Percentiles rank a stretch among this genome's conserved stretches.
Evolutionary conservation across 2,888 invertebrate genomes (phyloP).

Genomic region (Byasa hedistus): DNA sequence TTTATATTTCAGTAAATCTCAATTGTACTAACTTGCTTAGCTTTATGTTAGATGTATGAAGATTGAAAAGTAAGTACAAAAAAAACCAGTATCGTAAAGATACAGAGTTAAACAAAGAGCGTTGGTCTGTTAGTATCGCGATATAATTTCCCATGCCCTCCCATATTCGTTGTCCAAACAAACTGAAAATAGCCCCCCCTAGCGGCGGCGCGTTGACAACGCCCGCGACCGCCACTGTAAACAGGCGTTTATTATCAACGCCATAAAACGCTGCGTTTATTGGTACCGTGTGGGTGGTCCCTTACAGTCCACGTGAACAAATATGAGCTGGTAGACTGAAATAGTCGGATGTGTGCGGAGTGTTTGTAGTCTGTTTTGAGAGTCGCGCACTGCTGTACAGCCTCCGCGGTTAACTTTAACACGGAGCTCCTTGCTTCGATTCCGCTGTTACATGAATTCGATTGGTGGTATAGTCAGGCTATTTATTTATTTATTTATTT

Average conservation of each 20-base stretch:
- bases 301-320: slow-evolving; percentile 53
- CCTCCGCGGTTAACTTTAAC: too few relatives aligned
- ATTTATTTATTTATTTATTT: too few relatives aligned
- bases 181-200: slow-evolving; percentile 46
- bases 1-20: too few relatives aligned
- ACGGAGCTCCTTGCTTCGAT: not conserved
- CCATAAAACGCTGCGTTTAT: slow-evolving; percentile 71
- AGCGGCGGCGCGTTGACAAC: slow-evolving; percentile 47
- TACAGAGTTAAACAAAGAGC: too few relatives aligned
- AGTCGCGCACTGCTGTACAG: not conserved
- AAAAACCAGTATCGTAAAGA: too few relatives aligned
- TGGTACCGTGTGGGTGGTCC: slow-evolving; percentile 72
- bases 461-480: too few relatives aligned
- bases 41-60: too few relatives aligned
- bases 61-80: too few relatives aligned
- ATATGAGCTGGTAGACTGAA: slow-evolving; percentile 43
- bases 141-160: slow-evolving; percentile 28
- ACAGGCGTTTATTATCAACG: slow-evolving; percentile 69
- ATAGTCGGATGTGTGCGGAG: slow-evolving; percentile 41
- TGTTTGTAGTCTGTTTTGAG: slow-evolving; percentile 46
- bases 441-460: not conserved
- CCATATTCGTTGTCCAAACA: slow-evolving; percentile 49
- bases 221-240: slow-evolving; percentile 55
- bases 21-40: too few relatives aligned
- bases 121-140: slow-evolving; percentile 32